phyloP scores from a whole-genome alignment of 2,797 vertebrate genomes.

The Coccyzus lansbergi region DNA sequence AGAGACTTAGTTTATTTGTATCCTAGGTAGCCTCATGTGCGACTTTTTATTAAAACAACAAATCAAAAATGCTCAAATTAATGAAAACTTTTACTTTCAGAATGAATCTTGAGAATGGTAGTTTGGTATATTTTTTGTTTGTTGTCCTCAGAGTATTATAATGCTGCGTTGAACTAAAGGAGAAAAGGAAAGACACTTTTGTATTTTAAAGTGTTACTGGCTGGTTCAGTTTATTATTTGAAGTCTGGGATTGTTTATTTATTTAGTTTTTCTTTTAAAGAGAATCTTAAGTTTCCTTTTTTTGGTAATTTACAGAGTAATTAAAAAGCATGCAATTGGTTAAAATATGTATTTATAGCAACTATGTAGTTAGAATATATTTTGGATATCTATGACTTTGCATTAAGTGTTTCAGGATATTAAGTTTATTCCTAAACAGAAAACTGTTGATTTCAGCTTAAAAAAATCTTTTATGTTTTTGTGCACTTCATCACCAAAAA shows the following conservation, averaged over 20 bases:
- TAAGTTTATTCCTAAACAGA: conserved; percentile 65
- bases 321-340: conserved; percentile 69
- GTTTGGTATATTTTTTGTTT: conserved; percentile 24
- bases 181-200: conserved; percentile 54
- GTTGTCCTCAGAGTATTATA: conserved; percentile 38
- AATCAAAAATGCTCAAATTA: conserved; percentile 24
- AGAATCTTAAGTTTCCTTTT: conserved; percentile 40
- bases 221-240: conserved; percentile 87
- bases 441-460: conserved; percentile 59
- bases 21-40: conserved; percentile 51
- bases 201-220: conserved; percentile 84
- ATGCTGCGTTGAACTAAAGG: conserved; percentile 45
- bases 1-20: conserved; percentile 32
- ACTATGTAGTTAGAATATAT: conserved; percentile 53
- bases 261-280: conserved; percentile 77
- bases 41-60: conserved; percentile 52
- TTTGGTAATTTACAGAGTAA: conserved; percentile 53
- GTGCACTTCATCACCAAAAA: conserved; percentile 70
- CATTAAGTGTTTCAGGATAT: conserved; percentile 50
- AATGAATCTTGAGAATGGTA: conserved; percentile 39
- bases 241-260: conserved; percentile 83
- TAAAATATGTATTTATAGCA: conserved; percentile 67
- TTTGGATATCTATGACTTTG: conserved; percentile 66
- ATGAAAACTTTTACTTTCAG: conserved; percentile 27
- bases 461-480: conserved; percentile 39